Evolutionary conservation across 2,888 invertebrate genomes (phyloP), one percentile per base, ranked within the genome.

Genomic region (Drosophila vallismaia): DNA sequence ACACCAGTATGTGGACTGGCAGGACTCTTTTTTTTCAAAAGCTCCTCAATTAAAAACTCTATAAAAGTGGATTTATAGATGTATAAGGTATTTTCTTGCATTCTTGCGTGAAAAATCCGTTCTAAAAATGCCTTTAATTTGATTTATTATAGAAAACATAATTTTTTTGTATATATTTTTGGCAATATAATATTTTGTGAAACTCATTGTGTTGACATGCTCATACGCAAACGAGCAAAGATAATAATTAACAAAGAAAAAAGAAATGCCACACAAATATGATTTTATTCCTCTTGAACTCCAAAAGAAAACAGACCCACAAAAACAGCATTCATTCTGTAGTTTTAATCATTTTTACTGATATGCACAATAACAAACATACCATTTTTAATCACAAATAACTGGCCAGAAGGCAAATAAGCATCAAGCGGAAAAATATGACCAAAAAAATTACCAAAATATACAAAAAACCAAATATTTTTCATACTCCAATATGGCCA

Each of bases 341-440:
- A 75, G 70, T 75, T 73, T 83, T 77, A 72, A 76, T 80, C 40
- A 71, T 71, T 84, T 77, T 66, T 76, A 80, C 74, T 80, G 85
- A 84, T 80, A 80, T 77, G 78, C 71, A 69, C 74, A 75, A 86
- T 74, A 77, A 77, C 71, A 81, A 81, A 77, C 76, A 78, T 38
- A 52, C 26, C 59, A 80, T 72, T 84, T 82, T 82, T 80, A 84
- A 84, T 81, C 80, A 72, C 73, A 66, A 72, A 76, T 69, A 67
- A 71, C 64, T 42, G 69, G 59, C 64, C 66, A 53, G 70, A 44
- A 64, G 73, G 66, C 69, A 81, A 58, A 63, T 56, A 53, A 29
- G 42, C 49, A 56, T 50, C 59, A 46, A 52, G 54, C 40, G 44
- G 54, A 58, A 48, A 48, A 40, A 48, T 45, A 14, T 19, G 19